A percentile compares a stretch with the other conserved stretches of the same genome.
These are phyloP conservation scores for Listrodromus nycthemerus DNA, from an alignment of 2,888 invertebrate genomes.

Conservation along the genomic window DNA sequence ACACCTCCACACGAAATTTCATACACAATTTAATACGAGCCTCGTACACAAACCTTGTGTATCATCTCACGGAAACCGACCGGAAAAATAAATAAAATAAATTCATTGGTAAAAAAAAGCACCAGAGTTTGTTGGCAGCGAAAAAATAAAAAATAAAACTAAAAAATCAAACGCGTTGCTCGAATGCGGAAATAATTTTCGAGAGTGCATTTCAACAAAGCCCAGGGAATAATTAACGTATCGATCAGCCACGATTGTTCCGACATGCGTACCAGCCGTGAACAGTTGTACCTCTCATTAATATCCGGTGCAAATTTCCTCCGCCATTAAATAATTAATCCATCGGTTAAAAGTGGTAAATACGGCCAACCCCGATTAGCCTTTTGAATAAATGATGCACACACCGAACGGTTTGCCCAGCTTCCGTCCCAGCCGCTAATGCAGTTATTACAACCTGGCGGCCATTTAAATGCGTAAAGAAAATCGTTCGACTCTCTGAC, in stretches of 20 bases:
- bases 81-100: too few relatives aligned
- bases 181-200: conserved; percentile 32
- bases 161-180: neutral
- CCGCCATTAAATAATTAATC: neutral
- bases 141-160: too few relatives aligned
- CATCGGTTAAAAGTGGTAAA: neutral
- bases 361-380: neutral
- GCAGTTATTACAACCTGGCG: neutral
- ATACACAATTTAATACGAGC: too few relatives aligned
- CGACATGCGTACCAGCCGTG: neutral
- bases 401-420: too few relatives aligned
- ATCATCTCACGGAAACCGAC: too few relatives aligned
- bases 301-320: neutral
- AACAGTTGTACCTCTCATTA: neutral
- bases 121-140: too few relatives aligned
- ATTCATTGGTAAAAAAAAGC: too few relatives aligned
- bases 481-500: neutral
- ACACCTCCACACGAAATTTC: too few relatives aligned
- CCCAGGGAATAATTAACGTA: conserved; percentile 46
- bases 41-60: too few relatives aligned
- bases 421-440: too few relatives aligned
- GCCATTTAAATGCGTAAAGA: neutral
- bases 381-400: too few relatives aligned
- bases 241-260: conserved; percentile 30
- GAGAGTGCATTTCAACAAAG: conserved; percentile 30